Conservation (phyloP, 2,113 vertebrate species). For the Hemiscyllium ocellatum region DNA sequence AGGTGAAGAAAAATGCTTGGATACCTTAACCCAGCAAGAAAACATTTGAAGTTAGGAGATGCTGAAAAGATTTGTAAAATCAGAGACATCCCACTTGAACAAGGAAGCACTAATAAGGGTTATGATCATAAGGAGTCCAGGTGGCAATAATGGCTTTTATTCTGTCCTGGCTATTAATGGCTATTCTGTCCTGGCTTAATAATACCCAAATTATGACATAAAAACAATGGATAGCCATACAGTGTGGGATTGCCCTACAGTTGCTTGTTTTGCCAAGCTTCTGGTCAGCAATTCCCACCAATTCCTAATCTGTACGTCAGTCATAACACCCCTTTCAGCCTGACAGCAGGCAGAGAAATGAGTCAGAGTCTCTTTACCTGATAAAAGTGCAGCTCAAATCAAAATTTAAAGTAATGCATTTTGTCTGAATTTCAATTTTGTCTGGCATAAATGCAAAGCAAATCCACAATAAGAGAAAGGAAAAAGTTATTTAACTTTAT, state of each 20-base stretch:
- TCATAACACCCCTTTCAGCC: not conserved
- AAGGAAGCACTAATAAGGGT: not conserved
- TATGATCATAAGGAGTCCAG: not conserved
- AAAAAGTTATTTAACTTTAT: not conserved
- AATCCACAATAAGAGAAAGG: not conserved
- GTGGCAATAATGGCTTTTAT: not conserved
- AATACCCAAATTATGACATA: not conserved
- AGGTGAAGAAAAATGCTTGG: not conserved
- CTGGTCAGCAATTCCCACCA: not conserved
- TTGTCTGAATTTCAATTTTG: not conserved
- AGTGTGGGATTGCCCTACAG: not conserved
- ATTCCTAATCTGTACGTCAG: not conserved
- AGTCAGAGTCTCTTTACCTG: not conserved
- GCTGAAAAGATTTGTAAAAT: not conserved
- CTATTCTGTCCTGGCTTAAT: not conserved
- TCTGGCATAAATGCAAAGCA: not conserved
- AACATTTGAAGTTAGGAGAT: not conserved
- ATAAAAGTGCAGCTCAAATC: not conserved
- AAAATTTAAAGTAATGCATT: not conserved
- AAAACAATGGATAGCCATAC: not conserved
- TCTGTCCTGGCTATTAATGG: not conserved
- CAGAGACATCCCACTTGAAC: not conserved
- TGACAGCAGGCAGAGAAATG: not conserved
- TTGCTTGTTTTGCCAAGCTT: not conserved
- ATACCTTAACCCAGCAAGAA: not conserved